Evolutionary conservation across 2,797 vertebrate genomes (phyloP).

Genomic region (Enteromius mattozi): DNA sequence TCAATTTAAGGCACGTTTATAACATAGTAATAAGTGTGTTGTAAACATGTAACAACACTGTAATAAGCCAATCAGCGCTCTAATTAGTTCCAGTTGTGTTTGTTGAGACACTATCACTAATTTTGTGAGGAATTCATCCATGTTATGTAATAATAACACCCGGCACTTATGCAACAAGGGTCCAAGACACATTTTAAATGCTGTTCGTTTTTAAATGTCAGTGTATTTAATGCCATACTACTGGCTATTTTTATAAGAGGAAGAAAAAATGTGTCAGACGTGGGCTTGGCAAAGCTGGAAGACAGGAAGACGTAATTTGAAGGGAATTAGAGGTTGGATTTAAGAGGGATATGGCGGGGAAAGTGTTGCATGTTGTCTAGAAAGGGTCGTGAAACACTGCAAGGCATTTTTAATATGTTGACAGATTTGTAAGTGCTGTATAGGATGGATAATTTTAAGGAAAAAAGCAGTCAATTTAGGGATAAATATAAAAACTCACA

Average conservation of each 20-base stretch:
- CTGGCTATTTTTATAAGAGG: slow-evolving; percentile 21
- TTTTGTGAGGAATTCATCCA: slow-evolving; percentile 49
- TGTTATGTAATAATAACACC: slow-evolving; percentile 67
- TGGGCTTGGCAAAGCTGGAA: background rate
- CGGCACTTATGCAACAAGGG: slow-evolving; percentile 64
- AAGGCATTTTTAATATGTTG: background rate
- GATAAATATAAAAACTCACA: background rate
- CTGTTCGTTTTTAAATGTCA: slow-evolving; percentile 28
- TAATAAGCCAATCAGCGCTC: background rate
- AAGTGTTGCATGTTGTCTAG: background rate
- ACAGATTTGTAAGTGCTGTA: background rate
- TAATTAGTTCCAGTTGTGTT: background rate
- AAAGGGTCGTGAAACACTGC: background rate
- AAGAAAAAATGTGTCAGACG: background rate
- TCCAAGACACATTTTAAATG: slow-evolving; percentile 32
- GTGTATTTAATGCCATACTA: slow-evolving; percentile 10
- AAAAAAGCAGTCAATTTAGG: background rate
- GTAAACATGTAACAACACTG: background rate
- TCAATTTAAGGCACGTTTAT: background rate
- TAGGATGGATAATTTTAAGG: background rate
- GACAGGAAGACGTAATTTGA: background rate
- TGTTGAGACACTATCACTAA: background rate
- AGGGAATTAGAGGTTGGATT: background rate
- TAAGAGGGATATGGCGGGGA: background rate
- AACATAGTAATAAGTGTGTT: slow-evolving; percentile 13